Conservation (phyloP, 37 sponge, comb jelly and placozoan genomes). For the Amphimedon queenslandica region DNA sequence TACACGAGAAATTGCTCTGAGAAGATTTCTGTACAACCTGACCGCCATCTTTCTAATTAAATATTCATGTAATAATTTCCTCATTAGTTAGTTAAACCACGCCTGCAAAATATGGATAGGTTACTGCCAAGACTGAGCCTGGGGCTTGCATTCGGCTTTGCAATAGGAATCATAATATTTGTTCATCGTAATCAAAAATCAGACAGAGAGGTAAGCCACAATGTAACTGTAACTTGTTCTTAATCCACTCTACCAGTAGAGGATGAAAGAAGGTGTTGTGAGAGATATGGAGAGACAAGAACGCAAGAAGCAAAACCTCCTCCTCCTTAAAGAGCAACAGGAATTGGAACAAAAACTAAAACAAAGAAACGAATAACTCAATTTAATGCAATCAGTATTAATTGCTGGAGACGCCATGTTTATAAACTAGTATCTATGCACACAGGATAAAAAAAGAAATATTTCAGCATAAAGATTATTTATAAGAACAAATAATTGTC, state of each 20-base stretch:
- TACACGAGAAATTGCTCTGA: conserved; percentile 9
- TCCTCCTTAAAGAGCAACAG: conserved; percentile 46
- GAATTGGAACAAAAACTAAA: conserved; percentile 35
- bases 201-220: conserved; percentile 61
- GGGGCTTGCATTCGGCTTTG: conserved; percentile 7
- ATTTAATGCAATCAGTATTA: background rate
- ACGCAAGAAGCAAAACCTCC: conserved; percentile 47
- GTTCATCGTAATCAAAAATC: conserved; percentile 63
- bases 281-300: conserved; percentile 70
- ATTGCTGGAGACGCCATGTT: too few relatives aligned
- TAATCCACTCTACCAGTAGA: too few relatives aligned
- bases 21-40: conserved; percentile 37
- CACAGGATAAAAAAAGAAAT: too few relatives aligned
- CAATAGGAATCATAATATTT: conserved; percentile 44
- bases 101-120: background rate
- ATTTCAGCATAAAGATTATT: too few relatives aligned
- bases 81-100: too few relatives aligned
- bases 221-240: too few relatives aligned
- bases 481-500: too few relatives aligned
- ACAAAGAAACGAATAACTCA: conserved; percentile 25
- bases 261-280: conserved; percentile 66
- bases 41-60: conserved; percentile 27
- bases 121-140: background rate
- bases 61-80: too few relatives aligned
- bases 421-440: too few relatives aligned